Conservation (phyloP, 2,888 invertebrate genomes). For the Pachliopta kotzebuea region DNA sequence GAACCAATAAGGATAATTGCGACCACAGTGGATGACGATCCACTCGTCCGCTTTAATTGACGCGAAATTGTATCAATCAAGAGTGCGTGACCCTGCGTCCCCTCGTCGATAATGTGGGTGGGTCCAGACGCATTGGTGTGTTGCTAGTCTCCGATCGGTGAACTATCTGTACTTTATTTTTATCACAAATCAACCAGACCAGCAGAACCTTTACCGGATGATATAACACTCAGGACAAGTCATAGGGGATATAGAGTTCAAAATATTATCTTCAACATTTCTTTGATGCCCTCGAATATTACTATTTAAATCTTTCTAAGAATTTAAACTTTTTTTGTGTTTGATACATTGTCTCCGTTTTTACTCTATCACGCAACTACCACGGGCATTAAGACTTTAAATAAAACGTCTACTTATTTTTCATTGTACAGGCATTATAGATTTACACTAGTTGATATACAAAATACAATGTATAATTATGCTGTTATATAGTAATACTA, state of each 20-base stretch:
- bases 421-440: too few species aligned
- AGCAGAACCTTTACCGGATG: neutral
- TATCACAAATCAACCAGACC: neutral
- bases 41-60: slow-evolving; percentile 61
- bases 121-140: slow-evolving; percentile 20
- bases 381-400: too few species aligned
- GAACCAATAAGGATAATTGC: slow-evolving; percentile 74
- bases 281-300: neutral
- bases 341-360: neutral
- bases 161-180: neutral
- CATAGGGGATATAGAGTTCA: neutral
- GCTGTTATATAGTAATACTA: too few species aligned
- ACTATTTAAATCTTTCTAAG: neutral
- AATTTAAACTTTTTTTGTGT: neutral
- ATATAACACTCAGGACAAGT: neutral
- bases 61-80: slow-evolving; percentile 75
- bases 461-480: too few species aligned
- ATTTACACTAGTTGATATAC: too few species aligned
- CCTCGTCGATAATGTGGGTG: slow-evolving; percentile 35
- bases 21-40: slow-evolving; percentile 49
- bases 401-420: too few species aligned
- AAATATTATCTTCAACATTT: neutral
- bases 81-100: slow-evolving; percentile 47
- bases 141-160: neutral
- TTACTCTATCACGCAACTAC: too few species aligned